A percentile compares a stretch with the other conserved stretches of the same genome.
phyloP scores from a whole-genome alignment of 2,888 invertebrate species.

The Scaptomyza reducta region DNA sequence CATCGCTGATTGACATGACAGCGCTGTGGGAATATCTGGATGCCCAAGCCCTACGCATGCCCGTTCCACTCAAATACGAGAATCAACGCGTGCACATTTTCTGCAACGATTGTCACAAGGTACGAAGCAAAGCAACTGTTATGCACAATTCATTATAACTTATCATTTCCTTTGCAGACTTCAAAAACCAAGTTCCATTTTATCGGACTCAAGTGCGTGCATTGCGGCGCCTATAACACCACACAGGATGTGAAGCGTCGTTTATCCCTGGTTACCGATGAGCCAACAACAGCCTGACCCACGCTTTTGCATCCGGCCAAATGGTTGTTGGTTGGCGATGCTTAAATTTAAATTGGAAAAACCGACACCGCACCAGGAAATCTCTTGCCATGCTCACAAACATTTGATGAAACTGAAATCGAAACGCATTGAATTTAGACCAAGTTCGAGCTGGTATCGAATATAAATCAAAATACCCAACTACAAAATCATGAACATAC shows the following conservation, averaged over 20 bases:
- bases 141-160: neutral
- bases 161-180: constrained; percentile 86
- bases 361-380: constrained; percentile 55
- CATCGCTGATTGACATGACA: constrained; percentile 94
- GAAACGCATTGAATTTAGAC: constrained; percentile 76
- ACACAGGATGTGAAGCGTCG: constrained; percentile 87
- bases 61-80: constrained; percentile 93
- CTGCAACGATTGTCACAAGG: constrained; percentile 96
- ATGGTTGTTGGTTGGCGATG: constrained; percentile 5
- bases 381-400: constrained; percentile 73
- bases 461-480: constrained; percentile 49
- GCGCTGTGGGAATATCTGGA: constrained; percentile 90
- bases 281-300: constrained; percentile 81
- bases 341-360: constrained; percentile 6
- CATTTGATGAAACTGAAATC: constrained; percentile 58
- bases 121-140: constrained; percentile 70
- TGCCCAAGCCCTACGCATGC: constrained; percentile 91
- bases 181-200: constrained; percentile 94
- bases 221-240: constrained; percentile 96
- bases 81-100: constrained; percentile 92
- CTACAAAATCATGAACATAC: neutral
- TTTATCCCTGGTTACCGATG: constrained; percentile 81
- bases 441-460: constrained; percentile 81
- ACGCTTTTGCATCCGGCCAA: constrained; percentile 10
- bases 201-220: constrained; percentile 92